Base-by-base conservation (phyloP, 2,888 invertebrate species). In the Drosophila percnosoma region DNA sequence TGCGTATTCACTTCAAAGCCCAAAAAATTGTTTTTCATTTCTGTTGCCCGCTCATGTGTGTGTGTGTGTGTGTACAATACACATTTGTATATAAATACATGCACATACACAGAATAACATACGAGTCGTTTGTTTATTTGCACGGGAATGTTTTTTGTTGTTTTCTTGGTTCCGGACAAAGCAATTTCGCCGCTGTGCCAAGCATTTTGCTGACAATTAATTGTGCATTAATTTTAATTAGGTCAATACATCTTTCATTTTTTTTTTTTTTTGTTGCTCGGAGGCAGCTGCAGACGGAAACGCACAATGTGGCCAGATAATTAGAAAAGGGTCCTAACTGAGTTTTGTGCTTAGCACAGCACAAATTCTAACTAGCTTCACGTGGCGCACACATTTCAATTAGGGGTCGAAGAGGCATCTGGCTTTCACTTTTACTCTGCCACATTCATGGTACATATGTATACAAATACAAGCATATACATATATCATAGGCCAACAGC, bases 191-290 rank as follows among this genome's bases (percentile, higher is more conserved):
- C 51, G n/a, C 45, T 29, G 54, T 45, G 38, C 52, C 33, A 51
- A 64, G 66, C 68, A 72, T 77, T 79, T 73, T 73, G 70, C 76
- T 75, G 80, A 80, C 85, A 82, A 84, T 87, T 85, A 82, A 87
- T 78, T 87, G 79, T 83, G 59, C 83, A 81, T 87, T 85, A 85
- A 75, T 78, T 85, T 78, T 78, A 87, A 85, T 83, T 85, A 76
- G 65, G 73, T 62, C 77, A 81, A 81, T 73, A 79, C 72, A 70
- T 77, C 29, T 55, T 66, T 58, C 48, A 0, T 1, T 10, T 15
- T 15, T 60, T 52, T 38, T 65, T 1, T n/a, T 51, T 18, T 21
- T n/a, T 54, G 54, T 55, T 38, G 58, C 42, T 1, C 21, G 27
- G 18, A 49, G 38, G 48, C 21, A 55, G 31, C 31, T 34, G 15